Conservation (phyloP, 2,113 vertebrate species). For the Plecturocebus donacophilus region DNA sequence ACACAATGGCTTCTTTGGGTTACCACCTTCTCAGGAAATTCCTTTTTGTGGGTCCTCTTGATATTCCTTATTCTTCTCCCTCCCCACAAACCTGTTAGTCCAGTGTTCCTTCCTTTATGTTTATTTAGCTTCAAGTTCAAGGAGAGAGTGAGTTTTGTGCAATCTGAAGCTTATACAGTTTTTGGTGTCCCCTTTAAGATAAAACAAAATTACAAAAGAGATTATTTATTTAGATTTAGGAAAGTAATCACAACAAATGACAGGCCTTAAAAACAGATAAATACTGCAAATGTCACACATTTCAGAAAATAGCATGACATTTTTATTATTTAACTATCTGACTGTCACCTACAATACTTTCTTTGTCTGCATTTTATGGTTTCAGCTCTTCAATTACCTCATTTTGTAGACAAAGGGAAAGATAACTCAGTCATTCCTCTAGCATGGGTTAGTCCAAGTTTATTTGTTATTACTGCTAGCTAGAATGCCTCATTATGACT, state of each 20-base stretch:
- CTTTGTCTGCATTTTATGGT: neutral
- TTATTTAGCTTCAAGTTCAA: neutral
- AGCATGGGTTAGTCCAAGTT: neutral
- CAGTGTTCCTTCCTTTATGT: neutral
- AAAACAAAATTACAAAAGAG: neutral
- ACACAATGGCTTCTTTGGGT: too few relatives aligned
- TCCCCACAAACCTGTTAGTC: neutral
- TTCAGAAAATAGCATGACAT: neutral
- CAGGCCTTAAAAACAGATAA: neutral
- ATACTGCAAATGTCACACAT: neutral
- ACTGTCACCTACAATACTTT: neutral
- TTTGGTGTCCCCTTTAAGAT: neutral
- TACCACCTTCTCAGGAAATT: neutral
- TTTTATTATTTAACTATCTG: neutral
- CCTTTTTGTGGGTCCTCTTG: neutral
- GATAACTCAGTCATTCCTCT: neutral
- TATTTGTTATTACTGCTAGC: neutral
- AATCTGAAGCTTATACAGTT: neutral
- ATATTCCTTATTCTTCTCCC: neutral
- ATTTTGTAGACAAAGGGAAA: neutral
- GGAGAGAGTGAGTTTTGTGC: neutral
- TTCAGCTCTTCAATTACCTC: neutral
- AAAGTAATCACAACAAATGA: neutral
- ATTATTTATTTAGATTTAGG: neutral
- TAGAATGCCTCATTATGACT: neutral